Evolutionary conservation across 2,888 invertebrate genomes (phyloP), one percentile per base, ranked within the genome.

Genomic region (Tenthredo scrophulariae): DNA sequence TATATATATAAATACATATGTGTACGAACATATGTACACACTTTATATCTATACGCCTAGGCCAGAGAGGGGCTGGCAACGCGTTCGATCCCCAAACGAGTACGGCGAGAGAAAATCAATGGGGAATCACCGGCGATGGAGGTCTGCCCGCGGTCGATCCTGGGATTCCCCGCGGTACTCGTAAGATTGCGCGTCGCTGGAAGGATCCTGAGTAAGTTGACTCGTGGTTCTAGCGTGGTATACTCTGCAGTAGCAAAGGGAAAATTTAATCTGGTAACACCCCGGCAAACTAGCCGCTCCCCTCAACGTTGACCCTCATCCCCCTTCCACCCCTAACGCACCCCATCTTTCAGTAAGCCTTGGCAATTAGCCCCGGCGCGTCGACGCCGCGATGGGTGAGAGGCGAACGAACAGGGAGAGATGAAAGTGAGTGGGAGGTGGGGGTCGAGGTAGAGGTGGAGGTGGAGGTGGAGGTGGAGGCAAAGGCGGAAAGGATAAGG

Each of bases 401-500:
- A 40, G 43, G 18, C 13, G 43, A 74, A 43, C 26, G 74, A 74
- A 18, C n/a, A 70, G 37, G 37, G 43, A 82, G 72, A 74, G 72
- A 58, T 72, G 85, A 85, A 77, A 74, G 50, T 29, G 80, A 62
- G 40, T 58, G 1, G 40, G 22, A 33, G 58, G 10, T 15, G 26
- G 65, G 26, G 65, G 29, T 65, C 37, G 22, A 10, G 40, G 10
- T 15, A 13, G 65, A 29, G 65, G 29, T 29, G 54, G 37, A 10
- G 40, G 33, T n/a, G 22, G n/a, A 9, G 62, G 22, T 84, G 86
- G 74, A 80, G 84, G 46, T 74, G 84, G 79, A 58, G 37, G 18
- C 3, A 9, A 1, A 13, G 80, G 26, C 84, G 86, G 75, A 84
- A 84, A 87, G 80, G 79, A 79, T 58, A 58, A 80, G 80, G 80